Conservation (phyloP, 2,888 invertebrate species). For the Coronaproctus castanopsis region DNA sequence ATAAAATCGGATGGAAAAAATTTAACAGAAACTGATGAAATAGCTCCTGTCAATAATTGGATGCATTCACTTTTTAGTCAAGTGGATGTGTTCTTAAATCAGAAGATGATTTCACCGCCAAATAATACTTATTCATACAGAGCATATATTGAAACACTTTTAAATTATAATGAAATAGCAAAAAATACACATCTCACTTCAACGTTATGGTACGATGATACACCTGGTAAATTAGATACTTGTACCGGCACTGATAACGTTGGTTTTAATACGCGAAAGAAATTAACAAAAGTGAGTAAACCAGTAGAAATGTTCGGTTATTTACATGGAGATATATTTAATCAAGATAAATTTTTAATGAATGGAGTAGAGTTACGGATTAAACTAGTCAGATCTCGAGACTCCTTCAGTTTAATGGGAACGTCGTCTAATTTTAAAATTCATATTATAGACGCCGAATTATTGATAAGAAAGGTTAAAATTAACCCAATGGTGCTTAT, state of each 20-base stretch:
- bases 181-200: slow-evolving; percentile 18
- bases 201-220: slow-evolving; percentile 16
- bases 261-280: slow-evolving; percentile 1
- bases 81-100: slow-evolving; percentile 20
- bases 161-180: slow-evolving; percentile 17
- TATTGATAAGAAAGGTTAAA: slow-evolving; percentile 19
- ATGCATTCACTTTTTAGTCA: slow-evolving; percentile 20
- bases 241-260: slow-evolving; percentile 3
- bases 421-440: slow-evolving; percentile 12
- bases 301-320: slow-evolving; percentile 13
- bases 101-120: slow-evolving; percentile 20
- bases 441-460: slow-evolving; percentile 17
- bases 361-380: slow-evolving; percentile 19
- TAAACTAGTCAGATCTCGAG: slow-evolving; percentile 16
- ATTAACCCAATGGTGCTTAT: slow-evolving; percentile 20
- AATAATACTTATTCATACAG: slow-evolving; percentile 21
- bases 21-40: background rate
- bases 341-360: slow-evolving; percentile 18
- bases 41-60: slow-evolving; percentile 19
- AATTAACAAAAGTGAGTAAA: background rate
- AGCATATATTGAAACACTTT: slow-evolving; percentile 20
- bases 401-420: slow-evolving; percentile 16
- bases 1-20: slow-evolving; percentile 2
- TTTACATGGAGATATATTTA: slow-evolving; percentile 19
- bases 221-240: slow-evolving; percentile 14